phyloP scores from a whole-genome alignment of 2,888 invertebrate genomes.

The Lottia gigantea region DNA sequence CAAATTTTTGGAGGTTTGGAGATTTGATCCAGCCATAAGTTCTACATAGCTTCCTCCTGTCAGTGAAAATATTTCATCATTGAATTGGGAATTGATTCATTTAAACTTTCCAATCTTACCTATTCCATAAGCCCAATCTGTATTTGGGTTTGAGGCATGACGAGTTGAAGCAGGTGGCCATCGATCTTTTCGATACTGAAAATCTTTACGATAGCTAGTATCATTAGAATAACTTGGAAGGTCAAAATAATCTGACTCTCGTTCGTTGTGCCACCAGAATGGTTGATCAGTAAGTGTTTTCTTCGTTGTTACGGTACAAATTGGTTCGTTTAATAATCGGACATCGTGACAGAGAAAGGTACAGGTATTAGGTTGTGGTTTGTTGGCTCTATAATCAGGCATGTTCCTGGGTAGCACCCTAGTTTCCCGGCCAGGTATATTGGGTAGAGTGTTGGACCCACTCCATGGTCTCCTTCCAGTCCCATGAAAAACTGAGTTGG shows the following conservation, averaged over 20 bases:
- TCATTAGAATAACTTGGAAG: constrained; percentile 54
- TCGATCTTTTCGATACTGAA: constrained; percentile 34
- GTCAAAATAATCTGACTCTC: constrained; percentile 41
- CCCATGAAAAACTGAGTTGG: constrained; percentile 15
- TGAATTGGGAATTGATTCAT: too few relatives aligned
- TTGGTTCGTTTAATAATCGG: constrained; percentile 59
- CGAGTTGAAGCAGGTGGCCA: constrained; percentile 39
- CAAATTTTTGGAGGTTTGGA: too few relatives aligned
- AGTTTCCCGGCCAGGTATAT: constrained; percentile 46
- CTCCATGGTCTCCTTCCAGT: constrained; percentile 19
- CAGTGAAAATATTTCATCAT: too few relatives aligned
- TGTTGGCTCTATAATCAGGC: constrained; percentile 46
- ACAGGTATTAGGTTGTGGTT: constrained; percentile 57
- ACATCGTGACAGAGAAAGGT: constrained; percentile 63
- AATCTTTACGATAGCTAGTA: constrained; percentile 57
- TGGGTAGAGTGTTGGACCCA: constrained; percentile 32
- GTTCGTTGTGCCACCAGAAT: constrained; percentile 60
- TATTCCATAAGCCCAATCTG: constrained; percentile 51
- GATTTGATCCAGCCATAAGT: too few relatives aligned
- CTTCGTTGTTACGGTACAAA: constrained; percentile 60
- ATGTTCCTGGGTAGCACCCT: constrained; percentile 29
- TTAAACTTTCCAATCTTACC: constrained; percentile 34
- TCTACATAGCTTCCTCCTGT: too few relatives aligned
- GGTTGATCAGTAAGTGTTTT: constrained; percentile 45
- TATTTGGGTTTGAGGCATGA: constrained; percentile 55